phyloP scores from a whole-genome alignment of 2,113 vertebrate species.

The Equus quagga region DNA sequence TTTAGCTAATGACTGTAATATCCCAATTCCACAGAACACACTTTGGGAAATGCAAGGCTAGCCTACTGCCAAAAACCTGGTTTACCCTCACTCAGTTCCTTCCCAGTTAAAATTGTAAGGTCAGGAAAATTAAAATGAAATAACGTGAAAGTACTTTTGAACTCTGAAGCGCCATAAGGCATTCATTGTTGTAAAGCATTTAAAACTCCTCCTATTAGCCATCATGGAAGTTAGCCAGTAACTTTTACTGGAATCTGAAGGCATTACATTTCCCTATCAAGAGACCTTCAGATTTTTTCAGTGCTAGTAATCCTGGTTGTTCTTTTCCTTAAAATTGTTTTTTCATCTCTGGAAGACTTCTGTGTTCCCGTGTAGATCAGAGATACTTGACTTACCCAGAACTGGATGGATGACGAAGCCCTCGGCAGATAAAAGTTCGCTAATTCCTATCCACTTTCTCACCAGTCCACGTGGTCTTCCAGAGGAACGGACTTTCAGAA shows the following conservation, averaged over 20 bases:
- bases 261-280: background rate
- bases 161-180: background rate
- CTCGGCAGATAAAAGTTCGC: background rate
- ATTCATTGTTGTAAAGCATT: background rate
- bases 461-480: background rate
- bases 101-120: background rate
- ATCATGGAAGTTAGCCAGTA: background rate
- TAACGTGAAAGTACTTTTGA: background rate
- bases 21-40: background rate
- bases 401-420: background rate
- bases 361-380: background rate
- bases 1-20: background rate
- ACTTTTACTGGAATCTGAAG: background rate
- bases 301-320: background rate
- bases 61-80: background rate
- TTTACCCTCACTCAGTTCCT: background rate
- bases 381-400: background rate
- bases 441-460: background rate
- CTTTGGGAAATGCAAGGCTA: background rate
- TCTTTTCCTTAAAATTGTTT: background rate
- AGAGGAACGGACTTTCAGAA: background rate
- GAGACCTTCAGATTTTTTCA: background rate
- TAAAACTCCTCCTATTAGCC: background rate
- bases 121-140: constrained; percentile 30
- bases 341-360: background rate